Percentiles rank a stretch among this genome's conserved stretches.
These are phyloP conservation scores for Microtus montanus DNA, from an alignment of 2,113 vertebrate species.

Conservation along the genomic window DNA sequence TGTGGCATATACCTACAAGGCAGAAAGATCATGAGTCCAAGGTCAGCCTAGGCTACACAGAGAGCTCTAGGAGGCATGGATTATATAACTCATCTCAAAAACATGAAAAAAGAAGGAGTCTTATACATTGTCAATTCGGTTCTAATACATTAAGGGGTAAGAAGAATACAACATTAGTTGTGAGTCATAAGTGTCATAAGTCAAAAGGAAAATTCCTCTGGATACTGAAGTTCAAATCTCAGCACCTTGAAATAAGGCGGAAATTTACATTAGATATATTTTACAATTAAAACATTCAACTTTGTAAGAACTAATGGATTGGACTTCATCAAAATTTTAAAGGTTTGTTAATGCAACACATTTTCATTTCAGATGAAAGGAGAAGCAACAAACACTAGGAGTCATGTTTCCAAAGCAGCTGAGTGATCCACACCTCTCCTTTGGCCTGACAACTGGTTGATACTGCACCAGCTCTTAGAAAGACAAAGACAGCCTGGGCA, in stretches of 20 bases:
- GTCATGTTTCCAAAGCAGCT: background rate
- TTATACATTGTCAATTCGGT: background rate
- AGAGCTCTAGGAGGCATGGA: background rate
- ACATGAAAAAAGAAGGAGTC: background rate
- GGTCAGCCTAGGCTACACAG: background rate
- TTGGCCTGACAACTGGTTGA: background rate
- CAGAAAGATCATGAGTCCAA: background rate
- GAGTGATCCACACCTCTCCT: background rate
- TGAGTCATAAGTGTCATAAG: constrained; percentile 6
- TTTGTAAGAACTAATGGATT: background rate
- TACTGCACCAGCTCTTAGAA: background rate
- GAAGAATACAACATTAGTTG: background rate
- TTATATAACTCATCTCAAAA: background rate
- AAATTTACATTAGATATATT: background rate
- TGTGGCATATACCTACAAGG: background rate
- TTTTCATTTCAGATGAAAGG: background rate
- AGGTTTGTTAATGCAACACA: background rate
- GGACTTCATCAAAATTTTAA: background rate
- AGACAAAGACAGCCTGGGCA: background rate
- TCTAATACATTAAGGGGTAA: background rate
- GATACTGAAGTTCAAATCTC: background rate
- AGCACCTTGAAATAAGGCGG: background rate
- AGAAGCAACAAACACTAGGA: background rate
- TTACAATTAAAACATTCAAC: background rate
- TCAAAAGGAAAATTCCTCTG: background rate